Evolutionary conservation across 2,888 invertebrate genomes (phyloP), one percentile per base, ranked within the genome.

Genomic region (Bellardia bayeri): DNA sequence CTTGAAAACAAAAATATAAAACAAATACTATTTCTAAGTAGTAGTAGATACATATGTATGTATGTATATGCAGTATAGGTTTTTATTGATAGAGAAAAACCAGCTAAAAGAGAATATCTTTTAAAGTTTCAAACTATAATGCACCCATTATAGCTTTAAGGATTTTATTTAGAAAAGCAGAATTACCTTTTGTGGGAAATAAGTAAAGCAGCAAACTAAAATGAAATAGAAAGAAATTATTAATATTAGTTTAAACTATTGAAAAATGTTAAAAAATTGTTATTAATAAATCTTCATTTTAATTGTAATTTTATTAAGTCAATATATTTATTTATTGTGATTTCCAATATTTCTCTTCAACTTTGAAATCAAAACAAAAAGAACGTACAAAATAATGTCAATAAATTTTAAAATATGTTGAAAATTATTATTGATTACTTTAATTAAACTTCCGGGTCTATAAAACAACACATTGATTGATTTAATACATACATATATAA

Each of bases 191-290:
- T 33, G 16, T 45, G 40, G 3, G 23, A 6, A 23, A 56, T 37
- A n/a, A 63, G n/a, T 49, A 7, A 63, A 63, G 23, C 54, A 54
- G 63, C 16, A 68, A 76, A 45, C 83, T 83, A 76, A 42, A 83
- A 83, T 23, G 33, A 63, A 54, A 76, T 37, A 30, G 51, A 54
- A 42, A 2, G 40, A 61, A 58, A 9, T 56, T 42, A n/a, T 16
- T 0, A 58, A 54, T 54, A 58, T 56, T 68, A 51, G 14, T 13
- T 45, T 45, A 13, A 0, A 13, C 3, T 45, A 13, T 11, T 2
- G 2, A 45, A 3, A 11, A 45, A 2, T 11, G 13, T 45, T 13
- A 13, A 45, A 9, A 3, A 45, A 13, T 45, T 45, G 9, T 45
- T 13, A 9, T 45, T 45, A 13, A 13, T 45, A 11, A 9, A 45